phyloP scores from a whole-genome alignment of 2,113 vertebrate genomes.

The Phoenicopterus ruber region DNA sequence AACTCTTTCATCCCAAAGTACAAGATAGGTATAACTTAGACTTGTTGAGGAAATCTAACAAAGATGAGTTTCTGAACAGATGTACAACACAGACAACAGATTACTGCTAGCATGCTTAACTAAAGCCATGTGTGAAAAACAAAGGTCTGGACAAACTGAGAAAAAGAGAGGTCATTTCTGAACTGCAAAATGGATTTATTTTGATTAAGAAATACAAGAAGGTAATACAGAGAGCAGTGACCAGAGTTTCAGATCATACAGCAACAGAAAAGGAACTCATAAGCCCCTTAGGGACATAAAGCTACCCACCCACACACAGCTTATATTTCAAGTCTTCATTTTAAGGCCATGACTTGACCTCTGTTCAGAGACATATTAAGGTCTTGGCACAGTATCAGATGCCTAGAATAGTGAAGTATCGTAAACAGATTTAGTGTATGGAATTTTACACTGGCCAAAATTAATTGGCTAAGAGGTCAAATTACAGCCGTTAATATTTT shows the following conservation, averaged over 20 bases:
- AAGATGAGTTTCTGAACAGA: background rate
- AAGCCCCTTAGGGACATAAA: conserved; percentile 50
- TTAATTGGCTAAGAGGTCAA: conserved; percentile 71
- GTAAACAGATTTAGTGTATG: conserved; percentile 69
- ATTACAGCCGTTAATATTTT: conserved; percentile 67
- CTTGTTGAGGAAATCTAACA: background rate
- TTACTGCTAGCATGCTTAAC: background rate
- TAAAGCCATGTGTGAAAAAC: background rate
- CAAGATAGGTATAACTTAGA: background rate
- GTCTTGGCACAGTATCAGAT: conserved; percentile 68
- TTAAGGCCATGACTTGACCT: conserved; percentile 66
- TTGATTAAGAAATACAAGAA: conserved; percentile 64
- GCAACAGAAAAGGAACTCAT: conserved; percentile 56
- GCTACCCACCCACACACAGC: conserved; percentile 58
- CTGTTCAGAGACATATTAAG: conserved; percentile 62
- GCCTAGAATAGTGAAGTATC: conserved; percentile 70
- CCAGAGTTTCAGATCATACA: conserved; percentile 51
- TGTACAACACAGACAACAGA: background rate
- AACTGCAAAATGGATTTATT: conserved; percentile 44
- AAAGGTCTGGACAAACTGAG: background rate
- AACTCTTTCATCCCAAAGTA: background rate
- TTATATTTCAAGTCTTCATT: conserved; percentile 67
- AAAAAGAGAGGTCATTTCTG: background rate
- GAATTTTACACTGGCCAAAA: conserved; percentile 73
- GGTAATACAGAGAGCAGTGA: conserved; percentile 40